Conservation (phyloP, 2,113 vertebrate genomes). For the Morone saxatilis region DNA sequence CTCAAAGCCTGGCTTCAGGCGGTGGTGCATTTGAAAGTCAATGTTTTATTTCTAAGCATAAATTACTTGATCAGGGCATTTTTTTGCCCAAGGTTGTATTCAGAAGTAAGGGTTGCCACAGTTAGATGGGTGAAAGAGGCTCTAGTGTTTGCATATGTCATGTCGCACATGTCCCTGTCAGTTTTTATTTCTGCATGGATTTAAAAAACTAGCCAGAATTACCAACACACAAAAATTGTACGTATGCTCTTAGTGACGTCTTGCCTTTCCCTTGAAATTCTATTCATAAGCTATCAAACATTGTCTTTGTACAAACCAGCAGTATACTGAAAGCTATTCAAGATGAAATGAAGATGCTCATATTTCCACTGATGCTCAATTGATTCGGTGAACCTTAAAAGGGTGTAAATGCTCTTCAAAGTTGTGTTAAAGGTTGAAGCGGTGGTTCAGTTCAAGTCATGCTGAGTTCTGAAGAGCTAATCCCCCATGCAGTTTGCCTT, state of each 20-base stretch:
- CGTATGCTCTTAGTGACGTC: background rate
- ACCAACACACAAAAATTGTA: background rate
- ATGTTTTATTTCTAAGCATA: conserved; percentile 81
- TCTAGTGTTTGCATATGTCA: conserved; percentile 61
- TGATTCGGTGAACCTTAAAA: conserved; percentile 52
- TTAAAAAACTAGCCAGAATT: background rate
- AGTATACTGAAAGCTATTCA: conserved; percentile 18
- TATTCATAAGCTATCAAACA: conserved; percentile 6
- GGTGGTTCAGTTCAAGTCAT: conserved; percentile 48
- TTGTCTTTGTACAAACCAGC: conserved; percentile 2
- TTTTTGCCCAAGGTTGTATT: conserved; percentile 77
- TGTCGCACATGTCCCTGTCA: conserved; percentile 22
- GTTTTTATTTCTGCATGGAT: conserved; percentile 3
- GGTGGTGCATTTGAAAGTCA: conserved; percentile 82
- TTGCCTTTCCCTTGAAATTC: background rate
- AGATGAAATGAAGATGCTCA: conserved; percentile 31
- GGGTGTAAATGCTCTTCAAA: conserved; percentile 66
- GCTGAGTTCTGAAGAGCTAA: conserved; percentile 62
- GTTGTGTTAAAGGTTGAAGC: conserved; percentile 65
- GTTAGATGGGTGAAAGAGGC: conserved; percentile 28
- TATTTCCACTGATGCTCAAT: conserved; percentile 44
- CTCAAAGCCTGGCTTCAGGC: conserved; percentile 82
- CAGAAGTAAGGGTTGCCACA: conserved; percentile 61
- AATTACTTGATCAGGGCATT: conserved; percentile 78
- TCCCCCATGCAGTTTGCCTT: conserved; percentile 52